Percentiles rank a stretch among this genome's conserved stretches.
phyloP scores from a whole-genome alignment of 1,140 invertebrate genomes.

The Liolophura sinensis region DNA sequence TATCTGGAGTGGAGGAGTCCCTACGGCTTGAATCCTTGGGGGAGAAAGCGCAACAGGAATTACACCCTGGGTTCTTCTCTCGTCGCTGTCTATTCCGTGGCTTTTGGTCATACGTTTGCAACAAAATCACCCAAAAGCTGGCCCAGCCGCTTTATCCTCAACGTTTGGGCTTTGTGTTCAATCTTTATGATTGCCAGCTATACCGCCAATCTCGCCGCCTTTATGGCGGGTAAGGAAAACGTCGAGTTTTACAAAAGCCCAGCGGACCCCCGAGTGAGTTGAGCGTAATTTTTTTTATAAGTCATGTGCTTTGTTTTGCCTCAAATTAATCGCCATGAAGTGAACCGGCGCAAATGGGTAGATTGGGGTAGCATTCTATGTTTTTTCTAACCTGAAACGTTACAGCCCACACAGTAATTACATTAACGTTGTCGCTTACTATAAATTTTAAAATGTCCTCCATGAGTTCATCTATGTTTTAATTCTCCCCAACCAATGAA shows the following conservation, averaged over 20 bases:
- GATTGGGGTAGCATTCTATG: no score
- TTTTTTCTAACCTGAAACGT: neutral
- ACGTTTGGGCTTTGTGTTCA: conserved; percentile 92
- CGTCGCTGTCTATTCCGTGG: conserved; percentile 54
- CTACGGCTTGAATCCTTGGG: conserved; percentile 94
- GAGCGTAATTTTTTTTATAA: neutral
- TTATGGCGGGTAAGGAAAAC: conserved; percentile 74
- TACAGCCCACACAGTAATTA: neutral
- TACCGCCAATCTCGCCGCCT: conserved; percentile 90
- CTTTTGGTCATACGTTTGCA: conserved; percentile 87
- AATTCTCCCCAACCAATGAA: no score
- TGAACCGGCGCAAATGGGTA: no score
- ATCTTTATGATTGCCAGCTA: conserved; percentile 93
- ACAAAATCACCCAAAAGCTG: conserved; percentile 94
- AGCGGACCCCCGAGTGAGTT: conserved; percentile 37
- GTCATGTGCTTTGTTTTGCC: neutral
- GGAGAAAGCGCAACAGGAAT: conserved; percentile 86
- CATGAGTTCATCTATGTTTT: conserved; percentile 13
- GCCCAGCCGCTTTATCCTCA: conserved; percentile 80
- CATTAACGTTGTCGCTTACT: neutral
- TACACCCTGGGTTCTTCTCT: conserved; percentile 69
- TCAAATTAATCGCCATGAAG: no score
- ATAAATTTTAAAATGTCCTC: conserved; percentile 13
- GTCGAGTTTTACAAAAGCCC: conserved; percentile 35
- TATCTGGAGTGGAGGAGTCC: conserved; percentile 91